Evolutionary conservation across 2,113 vertebrate species (phyloP).

Genomic region (Lepus europaeus): DNA sequence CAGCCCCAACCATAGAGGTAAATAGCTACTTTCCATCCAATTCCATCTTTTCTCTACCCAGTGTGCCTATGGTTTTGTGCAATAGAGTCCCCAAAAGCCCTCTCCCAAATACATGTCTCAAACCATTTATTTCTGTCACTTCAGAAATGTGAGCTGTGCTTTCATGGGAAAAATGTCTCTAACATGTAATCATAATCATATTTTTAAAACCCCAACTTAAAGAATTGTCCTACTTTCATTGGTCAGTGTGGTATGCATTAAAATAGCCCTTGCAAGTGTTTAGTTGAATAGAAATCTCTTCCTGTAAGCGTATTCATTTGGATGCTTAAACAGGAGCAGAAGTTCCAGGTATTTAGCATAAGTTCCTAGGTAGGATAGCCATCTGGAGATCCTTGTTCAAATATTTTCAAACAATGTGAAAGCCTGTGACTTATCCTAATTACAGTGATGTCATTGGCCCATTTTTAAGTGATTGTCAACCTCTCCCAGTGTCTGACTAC

Average conservation of each 20-base stretch:
- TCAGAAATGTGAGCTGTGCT: slow-evolving; percentile 8
- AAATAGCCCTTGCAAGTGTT: slow-evolving; percentile 10
- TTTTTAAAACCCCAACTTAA: slow-evolving; percentile 39
- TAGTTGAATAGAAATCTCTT: slow-evolving; percentile 34
- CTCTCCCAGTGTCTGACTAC: neutral
- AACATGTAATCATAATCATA: neutral
- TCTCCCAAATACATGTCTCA: slow-evolving; percentile 40
- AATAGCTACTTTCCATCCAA: neutral
- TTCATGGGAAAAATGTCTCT: slow-evolving; percentile 47
- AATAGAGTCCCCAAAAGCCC: neutral
- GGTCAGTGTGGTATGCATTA: neutral
- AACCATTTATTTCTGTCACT: slow-evolving; percentile 24
- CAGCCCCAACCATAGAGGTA: neutral
- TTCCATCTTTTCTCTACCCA: neutral
- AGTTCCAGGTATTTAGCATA: slow-evolving; percentile 39
- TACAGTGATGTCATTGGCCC: slow-evolving; percentile 46
- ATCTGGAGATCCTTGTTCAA: slow-evolving; percentile 58
- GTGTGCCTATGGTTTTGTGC: neutral
- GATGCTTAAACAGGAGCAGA: slow-evolving; percentile 35
- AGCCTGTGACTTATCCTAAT: slow-evolving; percentile 15
- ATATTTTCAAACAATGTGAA: slow-evolving; percentile 60
- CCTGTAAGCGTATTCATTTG: neutral
- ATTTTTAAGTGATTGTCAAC: slow-evolving; percentile 38
- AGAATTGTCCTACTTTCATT: slow-evolving; percentile 34
- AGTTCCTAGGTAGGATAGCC: slow-evolving; percentile 36